Base-by-base conservation (phyloP, 2,113 vertebrate genomes). In the Casuarius casuarius region DNA sequence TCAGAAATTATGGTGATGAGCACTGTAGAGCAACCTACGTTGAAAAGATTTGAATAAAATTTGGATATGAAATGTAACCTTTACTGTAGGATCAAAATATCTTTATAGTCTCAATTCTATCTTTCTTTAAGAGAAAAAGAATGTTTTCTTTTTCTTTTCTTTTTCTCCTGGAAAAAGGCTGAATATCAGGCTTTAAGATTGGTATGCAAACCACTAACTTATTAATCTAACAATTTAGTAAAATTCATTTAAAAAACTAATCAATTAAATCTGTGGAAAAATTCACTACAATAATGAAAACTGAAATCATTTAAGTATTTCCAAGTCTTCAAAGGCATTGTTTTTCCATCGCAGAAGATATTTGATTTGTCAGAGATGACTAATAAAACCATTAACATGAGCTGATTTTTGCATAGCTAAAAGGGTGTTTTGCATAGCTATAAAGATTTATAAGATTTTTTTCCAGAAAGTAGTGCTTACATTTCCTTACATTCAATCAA, bases 351-450 rank as follows among this genome's bases (percentile, higher is more conserved):
- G 46, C 20, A 92, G 59, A 91, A 94, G 1, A 35, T 54, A 91
- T 89, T 91, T 95, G 22, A 74, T 87, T 91, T 96, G 49, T 91
- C 20, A 74, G 63, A 70, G 88, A 88, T 94, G 4, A 93, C 51
- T 96, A 94, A 71, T 79, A 87, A 85, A 90, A 51, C 26, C n/a
- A 76, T 73, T 87, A 88, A 67, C 62, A 85, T 0, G 0, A 87
- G 18, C 22, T 86, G 87, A 61, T 65, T 96, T 94, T 74, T 94
- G 26, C 22, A 75, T 65, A n/a, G n/a, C 83, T 93, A 63, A 71
- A 86, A 63, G 5, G 10, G 18, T 59, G 7, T 59, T 88, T 90
- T 84, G 46, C 15, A 40, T 44, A 38, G 35, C 38, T 87, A 67
- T 87, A 92, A 63, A 42, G 6, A 9, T 97, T 51, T 61, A 61